Evolutionary conservation across 2,797 vertebrate species (phyloP), one percentile per base, ranked within the genome.

Genomic region (Coccyzus lansbergi): DNA sequence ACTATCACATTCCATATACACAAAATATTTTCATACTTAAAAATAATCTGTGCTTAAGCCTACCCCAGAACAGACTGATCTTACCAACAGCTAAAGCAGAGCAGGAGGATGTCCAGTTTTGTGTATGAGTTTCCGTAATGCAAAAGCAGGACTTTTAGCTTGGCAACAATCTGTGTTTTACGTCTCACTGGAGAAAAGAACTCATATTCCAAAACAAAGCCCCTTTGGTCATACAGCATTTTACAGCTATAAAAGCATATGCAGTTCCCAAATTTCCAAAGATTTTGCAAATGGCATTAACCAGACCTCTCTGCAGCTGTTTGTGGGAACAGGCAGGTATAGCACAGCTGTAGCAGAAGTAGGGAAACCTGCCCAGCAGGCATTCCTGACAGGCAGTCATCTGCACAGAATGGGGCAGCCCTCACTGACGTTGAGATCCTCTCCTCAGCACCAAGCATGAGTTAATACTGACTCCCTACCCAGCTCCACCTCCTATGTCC

Each of bases 281-380:
- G 15, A 76, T 26, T 62, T 48, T 36, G 29, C 0, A 0, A 33
- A 19, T 11, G 4, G 9, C 40, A 34, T 56, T 26, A 40, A 21
- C 15, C 42, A 67, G 51, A 69, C 25, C 28, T 15, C 42, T 65
- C 20, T 4, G 1, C 8, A 26, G 55, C 1, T 7, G 33, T 16
- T n/a, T 12, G 38, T 10, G 29, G 74, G 21, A 67, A 46, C 0
- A 2, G 56, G 44, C 49, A 70, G 56, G 55, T 17, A 44, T 19
- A 71, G 60, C 22, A 26, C 0, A 1, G 53, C 29, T 2, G 6
- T 2, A 40, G 34, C 31, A 46, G 7, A 15, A 20, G 53, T 1
- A 12, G 58, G 40, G 51, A 62, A 46, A 19, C 7, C 6, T 1
- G 1, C 21, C 9, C 4, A 63, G 46, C 33, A 19, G 67, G 26